A percentile compares a stretch with the other conserved stretches of the same genome.
Evolutionary conservation across 2,797 vertebrate genomes (phyloP).

Genomic region (Thaleichthys pacificus): DNA sequence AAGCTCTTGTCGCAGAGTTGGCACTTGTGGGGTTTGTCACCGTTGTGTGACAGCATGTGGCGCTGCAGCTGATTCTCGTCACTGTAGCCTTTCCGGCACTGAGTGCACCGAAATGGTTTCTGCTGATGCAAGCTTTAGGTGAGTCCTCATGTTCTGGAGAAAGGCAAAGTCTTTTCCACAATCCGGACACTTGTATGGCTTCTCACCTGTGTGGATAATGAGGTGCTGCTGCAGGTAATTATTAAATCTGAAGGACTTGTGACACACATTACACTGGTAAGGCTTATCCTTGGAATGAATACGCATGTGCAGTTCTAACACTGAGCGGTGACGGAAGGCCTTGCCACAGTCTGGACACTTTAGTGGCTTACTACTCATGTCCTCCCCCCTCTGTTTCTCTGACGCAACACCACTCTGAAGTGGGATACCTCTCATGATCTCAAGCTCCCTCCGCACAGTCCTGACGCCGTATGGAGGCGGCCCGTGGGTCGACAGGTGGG

Average conservation of each 20-base stretch:
- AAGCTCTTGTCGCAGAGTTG: constrained; percentile 79
- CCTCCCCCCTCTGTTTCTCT: constrained; percentile 54
- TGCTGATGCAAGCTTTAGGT: constrained; percentile 80
- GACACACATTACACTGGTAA: constrained; percentile 78
- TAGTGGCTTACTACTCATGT: constrained; percentile 59
- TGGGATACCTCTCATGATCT: constrained; percentile 33
- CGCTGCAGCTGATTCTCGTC: constrained; percentile 75
- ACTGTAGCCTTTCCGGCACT: constrained; percentile 81
- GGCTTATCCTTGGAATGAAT: constrained; percentile 80
- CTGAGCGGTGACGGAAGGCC: constrained; percentile 77
- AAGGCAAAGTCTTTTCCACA: constrained; percentile 82
- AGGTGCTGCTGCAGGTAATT: constrained; percentile 82
- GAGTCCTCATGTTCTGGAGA: constrained; percentile 81
- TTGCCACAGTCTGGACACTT: constrained; percentile 78
- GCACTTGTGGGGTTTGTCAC: constrained; percentile 80
- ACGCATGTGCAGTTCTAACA: constrained; percentile 80
- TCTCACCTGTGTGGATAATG: constrained; percentile 80
- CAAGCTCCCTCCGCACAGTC: constrained; percentile 42
- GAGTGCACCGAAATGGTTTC: constrained; percentile 79
- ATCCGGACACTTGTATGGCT: constrained; percentile 79
- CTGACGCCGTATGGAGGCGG: constrained; percentile 54
- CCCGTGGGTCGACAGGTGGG: constrained; percentile 70
- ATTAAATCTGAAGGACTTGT: constrained; percentile 78
- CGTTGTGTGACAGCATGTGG: constrained; percentile 77
- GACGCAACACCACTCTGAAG: constrained; percentile 48